Conservation (phyloP, 1,140 invertebrate genomes). For the Gryon sp. region DNA sequence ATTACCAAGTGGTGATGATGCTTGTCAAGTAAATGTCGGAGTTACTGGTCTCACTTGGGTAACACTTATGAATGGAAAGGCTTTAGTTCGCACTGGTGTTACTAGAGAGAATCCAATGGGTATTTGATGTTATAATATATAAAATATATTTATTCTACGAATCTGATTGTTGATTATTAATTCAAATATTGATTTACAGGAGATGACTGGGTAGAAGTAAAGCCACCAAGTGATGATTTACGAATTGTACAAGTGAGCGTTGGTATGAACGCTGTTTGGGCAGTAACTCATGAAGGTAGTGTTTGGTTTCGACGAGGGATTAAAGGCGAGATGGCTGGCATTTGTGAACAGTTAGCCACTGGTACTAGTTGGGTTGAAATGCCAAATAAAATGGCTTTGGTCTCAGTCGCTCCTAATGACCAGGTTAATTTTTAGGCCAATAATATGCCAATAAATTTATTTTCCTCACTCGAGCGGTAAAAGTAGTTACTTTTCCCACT, state of each 20-base stretch:
- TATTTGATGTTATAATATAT: slow-evolving; percentile 60
- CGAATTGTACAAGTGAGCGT: slow-evolving; percentile 89
- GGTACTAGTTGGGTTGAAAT: slow-evolving; percentile 91
- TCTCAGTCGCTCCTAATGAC: slow-evolving; percentile 92
- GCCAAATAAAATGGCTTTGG: slow-evolving; percentile 89
- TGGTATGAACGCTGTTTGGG: slow-evolving; percentile 93
- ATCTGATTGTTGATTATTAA: slow-evolving; percentile 15
- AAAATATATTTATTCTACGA: not conserved
- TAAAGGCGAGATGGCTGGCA: slow-evolving; percentile 84
- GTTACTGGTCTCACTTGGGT: slow-evolving; percentile 92
- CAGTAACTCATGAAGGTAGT: slow-evolving; percentile 88
- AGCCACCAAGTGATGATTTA: slow-evolving; percentile 84
- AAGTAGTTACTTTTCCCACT: too few species aligned
- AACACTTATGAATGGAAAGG: slow-evolving; percentile 88
- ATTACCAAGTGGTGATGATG: slow-evolving; percentile 87
- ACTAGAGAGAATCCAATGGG: slow-evolving; percentile 86
- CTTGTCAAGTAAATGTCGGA: slow-evolving; percentile 90
- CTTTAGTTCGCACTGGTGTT: slow-evolving; percentile 88
- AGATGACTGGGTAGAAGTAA: slow-evolving; percentile 89
- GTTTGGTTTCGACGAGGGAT: slow-evolving; percentile 95
- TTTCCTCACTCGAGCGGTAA: too few species aligned
- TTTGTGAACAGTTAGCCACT: slow-evolving; percentile 85
- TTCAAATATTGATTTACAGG: slow-evolving; percentile 80
- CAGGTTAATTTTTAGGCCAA: too few species aligned
- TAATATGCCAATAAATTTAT: too few species aligned